A percentile compares a stretch with the other conserved stretches of the same genome.
Evolutionary conservation across 2,113 vertebrate species (phyloP).

Genomic region (Isurus oxyrinchus): DNA sequence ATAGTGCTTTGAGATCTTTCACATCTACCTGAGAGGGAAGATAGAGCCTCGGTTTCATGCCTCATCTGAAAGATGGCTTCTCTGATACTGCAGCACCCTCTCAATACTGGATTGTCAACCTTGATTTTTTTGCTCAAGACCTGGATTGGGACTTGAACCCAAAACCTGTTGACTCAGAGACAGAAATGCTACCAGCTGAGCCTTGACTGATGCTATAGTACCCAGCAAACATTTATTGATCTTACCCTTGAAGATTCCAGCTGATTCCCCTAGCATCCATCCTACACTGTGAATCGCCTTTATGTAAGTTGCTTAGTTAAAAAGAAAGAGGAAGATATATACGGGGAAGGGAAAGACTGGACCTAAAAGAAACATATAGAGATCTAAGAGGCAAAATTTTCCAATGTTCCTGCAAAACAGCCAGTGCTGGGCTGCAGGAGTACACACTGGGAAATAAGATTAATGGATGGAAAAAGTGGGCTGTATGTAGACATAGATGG

Average conservation of each 20-base stretch:
- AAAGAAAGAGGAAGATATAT: background rate
- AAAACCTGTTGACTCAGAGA: no score
- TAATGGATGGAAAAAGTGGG: background rate
- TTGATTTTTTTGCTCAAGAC: no score
- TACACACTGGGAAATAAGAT: background rate
- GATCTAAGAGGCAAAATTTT: background rate
- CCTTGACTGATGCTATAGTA: no score
- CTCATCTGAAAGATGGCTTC: no score
- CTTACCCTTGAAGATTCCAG: background rate
- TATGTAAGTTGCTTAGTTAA: background rate
- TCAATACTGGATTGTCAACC: no score
- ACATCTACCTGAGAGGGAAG: no score
- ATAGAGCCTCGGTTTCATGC: no score
- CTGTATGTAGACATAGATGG: background rate
- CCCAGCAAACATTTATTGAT: background rate
- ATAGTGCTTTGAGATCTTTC: no score
- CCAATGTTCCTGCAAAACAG: no score
- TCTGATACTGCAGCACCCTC: no score
- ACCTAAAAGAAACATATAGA: background rate
- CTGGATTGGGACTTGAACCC: no score
- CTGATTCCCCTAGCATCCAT: background rate
- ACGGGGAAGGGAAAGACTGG: background rate
- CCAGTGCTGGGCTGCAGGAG: background rate
- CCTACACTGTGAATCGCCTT: background rate
- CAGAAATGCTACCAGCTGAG: no score